Evolutionary conservation across 2,797 vertebrate genomes (phyloP), one percentile per base, ranked within the genome.

Genomic region (Crax fasciolata): DNA sequence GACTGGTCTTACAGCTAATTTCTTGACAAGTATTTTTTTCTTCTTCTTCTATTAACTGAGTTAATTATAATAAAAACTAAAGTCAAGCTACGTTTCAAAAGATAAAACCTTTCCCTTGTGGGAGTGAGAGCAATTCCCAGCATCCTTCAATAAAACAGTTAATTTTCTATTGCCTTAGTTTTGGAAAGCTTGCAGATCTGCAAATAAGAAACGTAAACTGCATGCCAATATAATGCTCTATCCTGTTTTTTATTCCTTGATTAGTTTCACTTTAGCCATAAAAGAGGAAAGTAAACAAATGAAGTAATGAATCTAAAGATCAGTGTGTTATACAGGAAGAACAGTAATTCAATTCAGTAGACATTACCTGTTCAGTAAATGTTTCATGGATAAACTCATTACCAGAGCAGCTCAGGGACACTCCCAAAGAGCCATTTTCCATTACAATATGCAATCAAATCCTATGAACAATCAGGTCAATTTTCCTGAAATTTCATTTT

Each of bases 291-390:
- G 76, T 57, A 94, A 87, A 93, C 89, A 97, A 97, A 96, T 87
- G 58, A 95, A 97, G 96, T 84, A 54, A 91, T 95, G 76, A 97
- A 85, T 95, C 94, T 96, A 59, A 96, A 95, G 93, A 95, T 94
- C 89, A 93, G 92, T 65, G 57, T 38, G 44, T 84, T 93, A 73
- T 85, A 85, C 96, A 96, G 32, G 58, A 96, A 93, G 55, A 68
- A 91, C 43, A 88, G 95, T 92, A 97, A 95, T 95, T 93, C 63
- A 95, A 91, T 96, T 97, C 79, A 76, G 89, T 79, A 95, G 44
- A 46, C 67, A 95, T 95, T 96, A 95, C 68, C 67, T 89, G 59
- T 84, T 95, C 68, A 90, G 90, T 84, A 93, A 95, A 88, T 73
- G 39, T 87, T 96, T 96, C 92, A 81, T 76, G 46, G 75, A 79